These are phyloP conservation scores for Vollenhovia emeryi DNA, from an alignment of 1,140 invertebrate species.

Conservation along the genomic window DNA sequence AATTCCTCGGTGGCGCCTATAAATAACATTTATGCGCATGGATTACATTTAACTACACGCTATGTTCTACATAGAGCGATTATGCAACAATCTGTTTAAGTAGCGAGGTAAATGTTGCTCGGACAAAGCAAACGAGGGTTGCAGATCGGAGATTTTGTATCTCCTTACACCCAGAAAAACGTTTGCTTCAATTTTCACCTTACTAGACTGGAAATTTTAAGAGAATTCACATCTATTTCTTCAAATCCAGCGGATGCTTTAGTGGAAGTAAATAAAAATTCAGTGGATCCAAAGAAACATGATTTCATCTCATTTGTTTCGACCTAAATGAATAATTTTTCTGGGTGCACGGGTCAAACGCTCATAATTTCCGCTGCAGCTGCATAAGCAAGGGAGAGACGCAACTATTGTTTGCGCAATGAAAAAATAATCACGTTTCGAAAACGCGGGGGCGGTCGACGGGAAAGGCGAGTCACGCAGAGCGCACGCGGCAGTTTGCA, in stretches of 20 bases:
- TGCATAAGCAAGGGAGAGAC: neutral
- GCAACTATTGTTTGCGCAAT: neutral
- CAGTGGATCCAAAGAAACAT: too few relatives aligned
- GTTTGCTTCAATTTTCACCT: too few relatives aligned
- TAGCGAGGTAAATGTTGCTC: neutral
- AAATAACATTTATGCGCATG: neutral
- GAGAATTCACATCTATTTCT: too few relatives aligned
- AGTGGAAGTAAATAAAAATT: too few relatives aligned
- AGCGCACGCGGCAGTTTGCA: neutral
- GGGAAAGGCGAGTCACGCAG: neutral
- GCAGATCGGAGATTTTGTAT: neutral
- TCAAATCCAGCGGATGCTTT: too few relatives aligned
- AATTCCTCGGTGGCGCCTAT: neutral
- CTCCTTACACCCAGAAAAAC: too few relatives aligned
- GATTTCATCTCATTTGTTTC: too few relatives aligned
- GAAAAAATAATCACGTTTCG: neutral
- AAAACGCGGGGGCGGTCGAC: neutral
- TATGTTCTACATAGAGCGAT: neutral
- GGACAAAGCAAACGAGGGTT: neutral
- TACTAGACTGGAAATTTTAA: too few relatives aligned
- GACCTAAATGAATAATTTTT: too few relatives aligned
- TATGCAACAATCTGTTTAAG: neutral
- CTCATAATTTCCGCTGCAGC: neutral
- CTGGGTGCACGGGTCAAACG: neutral
- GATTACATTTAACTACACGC: neutral